Base-by-base conservation (phyloP, 2,888 invertebrate species). In the Kryphioiulus occultus region DNA sequence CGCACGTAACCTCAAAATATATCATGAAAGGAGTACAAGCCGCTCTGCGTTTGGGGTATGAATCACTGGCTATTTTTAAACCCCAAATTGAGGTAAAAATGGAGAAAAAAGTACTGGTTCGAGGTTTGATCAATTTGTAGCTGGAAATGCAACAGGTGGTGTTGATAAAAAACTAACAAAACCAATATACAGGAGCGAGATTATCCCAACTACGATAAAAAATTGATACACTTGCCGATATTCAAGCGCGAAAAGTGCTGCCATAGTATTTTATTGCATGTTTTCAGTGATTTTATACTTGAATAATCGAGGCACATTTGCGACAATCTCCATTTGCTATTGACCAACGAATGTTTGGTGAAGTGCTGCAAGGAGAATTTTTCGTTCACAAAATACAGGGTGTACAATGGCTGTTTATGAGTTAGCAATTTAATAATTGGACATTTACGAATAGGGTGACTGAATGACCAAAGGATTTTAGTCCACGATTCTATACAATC, bases 71-170 rank as follows among this genome's bases (percentile, higher is more conserved):
- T 59, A 59, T 59, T n/a, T 59, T 59, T 59, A 59, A 47, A 59
- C n/a, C 3, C 1, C n/a, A 59, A 59, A 59, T n/a, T 59, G n/a
- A 59, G 59, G 59, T n/a, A 59, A 59, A 59, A 17, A 47, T 47
- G 47, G 47, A 47, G 17, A 47, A 17, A n/a, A 12, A 12, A 17
- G 47, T 47, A 47, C 47, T n/a, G 15, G 47, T 47, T 47, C 47
- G 17, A 12, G 17, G n/a, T n/a, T 59, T 59, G 19, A 59, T 59
- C 59, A 59, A 59, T n/a, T 59, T 59, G 15, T n/a, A 19, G n/a
- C n/a, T 59, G 59, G n/a, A 59, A 59, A 59, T 59, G 59, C n/a
- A 59, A n/a, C 59, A 59, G 59, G 59, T 59, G 59, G 59, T 59
- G 59, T 19, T 59, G 59, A 59, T 59, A 59, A 59, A 47, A 47